These are phyloP conservation scores for Aurelia sp. DNA, from an alignment of 30 jellyfish, hydroid and myxozoan species.

Conservation along the genomic window DNA sequence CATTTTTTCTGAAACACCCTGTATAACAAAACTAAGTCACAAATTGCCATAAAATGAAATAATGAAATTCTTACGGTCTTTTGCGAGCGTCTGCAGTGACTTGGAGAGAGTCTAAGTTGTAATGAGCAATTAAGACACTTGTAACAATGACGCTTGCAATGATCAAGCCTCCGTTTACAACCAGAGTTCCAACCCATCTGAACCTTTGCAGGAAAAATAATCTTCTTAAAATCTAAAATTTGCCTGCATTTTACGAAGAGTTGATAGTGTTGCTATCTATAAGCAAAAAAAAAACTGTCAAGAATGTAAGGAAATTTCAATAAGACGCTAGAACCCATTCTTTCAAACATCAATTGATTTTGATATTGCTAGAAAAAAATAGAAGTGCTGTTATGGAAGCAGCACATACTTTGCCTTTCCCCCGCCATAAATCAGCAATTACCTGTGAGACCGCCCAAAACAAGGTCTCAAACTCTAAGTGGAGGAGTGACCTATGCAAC, in stretches of 20 bases:
- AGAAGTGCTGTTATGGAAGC: no score
- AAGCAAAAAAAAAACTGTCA: neutral
- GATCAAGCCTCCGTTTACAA: slow-evolving; percentile 42
- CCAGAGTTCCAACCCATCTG: slow-evolving; percentile 48
- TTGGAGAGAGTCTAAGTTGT: slow-evolving; percentile 50
- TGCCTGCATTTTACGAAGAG: neutral
- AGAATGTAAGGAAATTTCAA: no score
- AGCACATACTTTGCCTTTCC: no score
- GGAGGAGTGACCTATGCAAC: no score
- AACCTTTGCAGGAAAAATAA: slow-evolving; percentile 31
- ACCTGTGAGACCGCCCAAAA: no score
- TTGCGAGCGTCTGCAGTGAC: slow-evolving; percentile 31
- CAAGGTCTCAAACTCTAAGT: no score
- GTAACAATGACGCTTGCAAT: slow-evolving; percentile 46
- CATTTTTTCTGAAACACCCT: no score
- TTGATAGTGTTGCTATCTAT: neutral
- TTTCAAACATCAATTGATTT: no score
- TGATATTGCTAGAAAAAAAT: no score
- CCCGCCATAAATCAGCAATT: no score
- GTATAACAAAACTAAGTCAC: no score
- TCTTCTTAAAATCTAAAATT: neutral
- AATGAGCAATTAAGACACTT: slow-evolving; percentile 46
- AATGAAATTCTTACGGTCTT: slow-evolving; percentile 42
- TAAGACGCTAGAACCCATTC: no score
- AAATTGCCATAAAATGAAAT: neutral